Percentiles rank a stretch among this genome's conserved stretches.
These are phyloP conservation scores for Odontamblyopus lacepedii DNA, from an alignment of 2,797 vertebrate genomes.

Conservation along the genomic window DNA sequence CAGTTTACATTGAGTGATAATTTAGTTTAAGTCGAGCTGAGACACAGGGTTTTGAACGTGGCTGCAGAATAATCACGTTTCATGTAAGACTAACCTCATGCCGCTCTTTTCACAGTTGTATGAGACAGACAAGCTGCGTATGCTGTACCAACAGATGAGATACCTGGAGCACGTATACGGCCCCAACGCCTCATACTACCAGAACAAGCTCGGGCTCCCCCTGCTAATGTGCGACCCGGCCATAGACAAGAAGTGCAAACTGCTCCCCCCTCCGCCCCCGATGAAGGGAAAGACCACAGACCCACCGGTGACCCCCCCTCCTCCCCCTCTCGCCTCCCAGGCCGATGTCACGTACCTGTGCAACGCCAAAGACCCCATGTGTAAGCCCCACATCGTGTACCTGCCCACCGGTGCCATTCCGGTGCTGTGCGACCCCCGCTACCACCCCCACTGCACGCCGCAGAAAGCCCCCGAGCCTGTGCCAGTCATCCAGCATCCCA, in stretches of 20 bases:
- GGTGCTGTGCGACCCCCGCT: constrained; percentile 80
- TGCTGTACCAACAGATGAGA: constrained; percentile 85
- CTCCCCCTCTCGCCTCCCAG: constrained; percentile 59
- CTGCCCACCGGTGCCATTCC: constrained; percentile 73
- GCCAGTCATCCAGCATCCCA: constrained; percentile 32
- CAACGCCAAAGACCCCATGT: constrained; percentile 78
- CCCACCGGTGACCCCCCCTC: constrained; percentile 23
- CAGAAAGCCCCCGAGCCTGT: constrained; percentile 53
- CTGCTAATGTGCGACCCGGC: constrained; percentile 72
- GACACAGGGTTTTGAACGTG: neutral
- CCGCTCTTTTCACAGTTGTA: constrained; percentile 70
- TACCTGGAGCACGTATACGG: constrained; percentile 77
- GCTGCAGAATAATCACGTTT: neutral
- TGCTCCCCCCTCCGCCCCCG: constrained; percentile 29
- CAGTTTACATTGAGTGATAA: too few relatives aligned
- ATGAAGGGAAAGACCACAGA: constrained; percentile 63
- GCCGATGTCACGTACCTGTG: constrained; percentile 78
- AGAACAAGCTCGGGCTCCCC: constrained; percentile 76
- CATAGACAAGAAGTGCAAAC: constrained; percentile 77
- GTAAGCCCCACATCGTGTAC: constrained; percentile 82
- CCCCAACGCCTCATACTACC: constrained; percentile 75
- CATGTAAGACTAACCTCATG: neutral
- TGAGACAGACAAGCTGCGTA: constrained; percentile 82
- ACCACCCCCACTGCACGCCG: constrained; percentile 74
- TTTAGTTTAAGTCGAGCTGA: too few relatives aligned